Evolutionary conservation across 2,113 vertebrate species (phyloP), one percentile per base, ranked within the genome.

Genomic region (Irena cyanogastra): DNA sequence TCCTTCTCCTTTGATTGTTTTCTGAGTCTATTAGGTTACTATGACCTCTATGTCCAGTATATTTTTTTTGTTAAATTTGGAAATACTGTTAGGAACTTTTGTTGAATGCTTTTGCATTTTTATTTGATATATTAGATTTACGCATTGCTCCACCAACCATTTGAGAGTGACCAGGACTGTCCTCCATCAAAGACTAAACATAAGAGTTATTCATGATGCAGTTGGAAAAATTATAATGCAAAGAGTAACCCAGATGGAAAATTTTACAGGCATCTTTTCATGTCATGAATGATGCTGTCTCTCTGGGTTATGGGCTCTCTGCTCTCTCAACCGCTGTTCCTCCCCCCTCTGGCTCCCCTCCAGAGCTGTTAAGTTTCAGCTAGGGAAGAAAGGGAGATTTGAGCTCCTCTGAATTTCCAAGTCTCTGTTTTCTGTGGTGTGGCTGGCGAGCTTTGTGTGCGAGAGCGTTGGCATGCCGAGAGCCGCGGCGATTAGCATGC

Each of bases 331-430:
- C 72, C 96, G 90, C 93, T 90, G 79, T 92, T 97, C 84, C 87
- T 96, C 93, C 92, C 90, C 41, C 28, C 60, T 7, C 56, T 89
- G 96, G 96, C 97, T 84, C 31, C 15, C 22, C n/a, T 97, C 97
- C 97, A 96, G 74, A 69, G 30, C 95, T 95, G 87, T 96, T 95
- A 97, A 95, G 68, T 93, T 97, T 79, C 75, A 95, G 77, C 70
- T 88, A 87, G 83, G 69, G 90, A 69, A 94, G 84, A 91, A 87
- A 96, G 72, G 82, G 87, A 96, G 93, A 90, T 94, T 77, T 91
- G 85, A 74, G 72, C 71, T 94, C 69, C 79, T 83, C 94, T 94
- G 69, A 90, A 85, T 95, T 96, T 96, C 89, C 70, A 78, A 94
- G 76, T 79, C 89, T 31, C 10, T 88, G 47, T 87, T 87, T 91